Evolutionary conservation across 2,797 vertebrate genomes (phyloP).

Genomic region (Euphonia xanthogaster): DNA sequence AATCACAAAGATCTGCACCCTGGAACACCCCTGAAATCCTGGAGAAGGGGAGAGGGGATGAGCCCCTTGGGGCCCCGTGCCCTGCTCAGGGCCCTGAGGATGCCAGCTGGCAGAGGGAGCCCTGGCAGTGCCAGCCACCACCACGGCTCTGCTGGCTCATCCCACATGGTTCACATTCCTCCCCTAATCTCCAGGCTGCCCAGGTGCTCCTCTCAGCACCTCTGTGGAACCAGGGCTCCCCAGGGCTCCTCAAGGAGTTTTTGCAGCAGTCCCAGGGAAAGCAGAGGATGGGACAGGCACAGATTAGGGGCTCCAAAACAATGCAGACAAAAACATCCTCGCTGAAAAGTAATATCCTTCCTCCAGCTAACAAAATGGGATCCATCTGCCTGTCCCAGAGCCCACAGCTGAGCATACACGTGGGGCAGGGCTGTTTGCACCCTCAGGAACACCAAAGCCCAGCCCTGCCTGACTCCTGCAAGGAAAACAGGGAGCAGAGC

Average conservation of each 20-base stretch:
- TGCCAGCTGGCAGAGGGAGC: neutral
- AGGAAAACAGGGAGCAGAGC: neutral
- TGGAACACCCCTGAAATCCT: neutral
- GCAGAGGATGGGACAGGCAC: neutral
- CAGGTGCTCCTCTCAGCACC: fast-evolving
- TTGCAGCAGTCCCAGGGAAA: neutral
- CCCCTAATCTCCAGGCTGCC: neutral
- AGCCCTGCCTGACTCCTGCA: neutral
- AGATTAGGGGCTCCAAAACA: fast-evolving
- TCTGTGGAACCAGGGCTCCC: fast-evolving
- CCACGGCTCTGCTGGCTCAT: fast-evolving
- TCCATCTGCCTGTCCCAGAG: neutral
- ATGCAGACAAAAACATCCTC: fast-evolving
- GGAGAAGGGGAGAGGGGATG: neutral
- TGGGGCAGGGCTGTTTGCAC: neutral
- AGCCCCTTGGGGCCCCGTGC: fast-evolving
- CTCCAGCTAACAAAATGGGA: neutral
- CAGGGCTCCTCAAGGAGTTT: neutral
- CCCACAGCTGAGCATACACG: fast-evolving
- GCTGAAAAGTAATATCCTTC: neutral
- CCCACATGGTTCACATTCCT: neutral
- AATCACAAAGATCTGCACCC: fast-evolving
- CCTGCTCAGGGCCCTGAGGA: neutral
- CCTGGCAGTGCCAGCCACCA: neutral
- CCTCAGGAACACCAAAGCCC: fast-evolving